Conservation (phyloP, 2,797 vertebrate genomes). For the Parambassis ranga region DNA sequence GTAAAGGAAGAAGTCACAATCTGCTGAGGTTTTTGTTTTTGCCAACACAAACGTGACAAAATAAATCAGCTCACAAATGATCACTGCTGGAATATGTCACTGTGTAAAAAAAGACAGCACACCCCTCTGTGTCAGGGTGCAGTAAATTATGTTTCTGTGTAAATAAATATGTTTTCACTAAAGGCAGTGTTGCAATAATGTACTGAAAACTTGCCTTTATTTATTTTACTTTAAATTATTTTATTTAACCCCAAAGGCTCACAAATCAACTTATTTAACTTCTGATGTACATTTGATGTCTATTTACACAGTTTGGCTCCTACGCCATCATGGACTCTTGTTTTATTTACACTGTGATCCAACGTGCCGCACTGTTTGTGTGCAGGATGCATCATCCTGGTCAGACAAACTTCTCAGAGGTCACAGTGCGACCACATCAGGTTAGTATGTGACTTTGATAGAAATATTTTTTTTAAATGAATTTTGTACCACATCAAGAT, state of each 20-base stretch:
- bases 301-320: background rate
- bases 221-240: background rate
- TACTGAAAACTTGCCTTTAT: too few relatives aligned
- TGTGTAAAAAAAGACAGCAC: too few relatives aligned
- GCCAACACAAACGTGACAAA: too few relatives aligned
- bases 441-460: constrained; percentile 14
- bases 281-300: background rate
- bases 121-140: too few relatives aligned
- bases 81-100: too few relatives aligned
- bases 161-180: background rate
- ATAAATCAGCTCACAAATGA: too few relatives aligned
- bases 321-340: background rate
- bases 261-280: background rate
- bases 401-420: constrained; percentile 13
- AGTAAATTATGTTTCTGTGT: background rate
- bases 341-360: background rate
- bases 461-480: too few relatives aligned
- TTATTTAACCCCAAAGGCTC: too few relatives aligned
- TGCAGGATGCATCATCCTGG: constrained; percentile 12
- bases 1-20: too few relatives aligned
- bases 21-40: too few relatives aligned
- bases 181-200: background rate
- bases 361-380: background rate
- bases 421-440: constrained; percentile 14
- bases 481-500: background rate